Evolutionary conservation across 2,888 invertebrate genomes (phyloP).

Genomic region (Sinhomidia bicolor): DNA sequence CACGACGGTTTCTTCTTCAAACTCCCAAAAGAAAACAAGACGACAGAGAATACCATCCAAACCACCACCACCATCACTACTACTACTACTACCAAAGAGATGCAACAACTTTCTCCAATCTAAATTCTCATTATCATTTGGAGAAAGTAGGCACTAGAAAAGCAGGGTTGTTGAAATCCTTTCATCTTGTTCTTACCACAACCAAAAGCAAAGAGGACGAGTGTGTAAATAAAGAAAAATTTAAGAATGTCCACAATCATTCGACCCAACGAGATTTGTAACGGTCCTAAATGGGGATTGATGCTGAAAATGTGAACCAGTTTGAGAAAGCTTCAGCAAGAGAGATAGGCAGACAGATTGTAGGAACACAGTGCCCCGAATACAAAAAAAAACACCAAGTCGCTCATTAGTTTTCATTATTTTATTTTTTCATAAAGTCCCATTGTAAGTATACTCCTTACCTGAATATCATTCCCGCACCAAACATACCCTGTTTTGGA

Average conservation of each 20-base stretch:
- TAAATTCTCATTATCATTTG: no score
- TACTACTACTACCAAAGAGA: no score
- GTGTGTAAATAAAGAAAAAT: constrained; percentile 94
- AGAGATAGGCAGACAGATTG: background rate
- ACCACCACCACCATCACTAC: no score
- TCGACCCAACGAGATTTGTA: constrained; percentile 94
- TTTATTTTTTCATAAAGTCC: background rate
- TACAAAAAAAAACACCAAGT: background rate
- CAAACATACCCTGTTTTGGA: constrained; percentile 88
- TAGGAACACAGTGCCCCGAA: background rate
- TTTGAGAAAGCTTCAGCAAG: constrained; percentile 89
- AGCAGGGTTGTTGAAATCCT: background rate
- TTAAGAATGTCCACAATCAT: constrained; percentile 96
- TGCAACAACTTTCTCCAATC: no score
- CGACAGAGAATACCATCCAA: no score
- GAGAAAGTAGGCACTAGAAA: background rate
- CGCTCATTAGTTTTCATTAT: background rate
- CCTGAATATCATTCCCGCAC: constrained; percentile 97
- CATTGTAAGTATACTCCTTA: no score
- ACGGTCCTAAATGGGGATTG: constrained; percentile 95
- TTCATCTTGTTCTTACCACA: constrained; percentile 86
- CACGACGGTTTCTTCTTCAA: no score
- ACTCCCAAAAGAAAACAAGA: no score
- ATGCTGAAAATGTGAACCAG: constrained; percentile 95
- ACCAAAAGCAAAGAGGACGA: constrained; percentile 95